phyloP scores from a whole-genome alignment of 1,140 invertebrate species.

The Lepidurus packardi region DNA sequence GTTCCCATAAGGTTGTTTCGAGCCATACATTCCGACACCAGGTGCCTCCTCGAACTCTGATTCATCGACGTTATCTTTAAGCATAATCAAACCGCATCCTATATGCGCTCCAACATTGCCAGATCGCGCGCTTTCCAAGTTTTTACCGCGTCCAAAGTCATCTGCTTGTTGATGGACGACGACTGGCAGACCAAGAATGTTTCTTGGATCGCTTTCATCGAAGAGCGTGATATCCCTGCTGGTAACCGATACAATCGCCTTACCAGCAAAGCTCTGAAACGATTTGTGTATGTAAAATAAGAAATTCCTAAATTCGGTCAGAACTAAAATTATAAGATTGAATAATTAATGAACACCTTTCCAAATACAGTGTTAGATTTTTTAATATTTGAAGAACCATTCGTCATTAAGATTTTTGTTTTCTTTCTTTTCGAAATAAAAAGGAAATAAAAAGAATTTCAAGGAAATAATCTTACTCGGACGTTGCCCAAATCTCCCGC shows the following conservation, averaged over 20 bases:
- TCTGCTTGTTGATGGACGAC: constrained; percentile 49
- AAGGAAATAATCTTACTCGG: constrained; percentile 35
- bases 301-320: neutral
- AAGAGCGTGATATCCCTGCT: constrained; percentile 5
- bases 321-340: neutral
- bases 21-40: neutral
- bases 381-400: neutral
- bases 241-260: neutral
- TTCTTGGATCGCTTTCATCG: neutral
- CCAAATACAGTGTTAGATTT: neutral
- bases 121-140: constrained; percentile 48
- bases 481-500: constrained; percentile 56
- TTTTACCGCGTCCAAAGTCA: constrained; percentile 50
- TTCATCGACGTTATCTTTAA: neutral
- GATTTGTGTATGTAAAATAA: neutral
- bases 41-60: constrained; percentile 17
- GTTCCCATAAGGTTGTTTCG: neutral
- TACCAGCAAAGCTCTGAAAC: neutral
- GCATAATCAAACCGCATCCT: constrained; percentile 50
- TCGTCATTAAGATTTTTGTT: too few species aligned
- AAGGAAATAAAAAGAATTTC: neutral
- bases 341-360: too few species aligned
- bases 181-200: constrained; percentile 50
- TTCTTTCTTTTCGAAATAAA: too few species aligned
- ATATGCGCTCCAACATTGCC: constrained; percentile 52